A percentile compares a stretch with the other conserved stretches of the same genome.
These are phyloP conservation scores for Ophiothrix spiculata DNA, from an alignment of 35 echinoderm and acorn worm species.

Conservation along the genomic window DNA sequence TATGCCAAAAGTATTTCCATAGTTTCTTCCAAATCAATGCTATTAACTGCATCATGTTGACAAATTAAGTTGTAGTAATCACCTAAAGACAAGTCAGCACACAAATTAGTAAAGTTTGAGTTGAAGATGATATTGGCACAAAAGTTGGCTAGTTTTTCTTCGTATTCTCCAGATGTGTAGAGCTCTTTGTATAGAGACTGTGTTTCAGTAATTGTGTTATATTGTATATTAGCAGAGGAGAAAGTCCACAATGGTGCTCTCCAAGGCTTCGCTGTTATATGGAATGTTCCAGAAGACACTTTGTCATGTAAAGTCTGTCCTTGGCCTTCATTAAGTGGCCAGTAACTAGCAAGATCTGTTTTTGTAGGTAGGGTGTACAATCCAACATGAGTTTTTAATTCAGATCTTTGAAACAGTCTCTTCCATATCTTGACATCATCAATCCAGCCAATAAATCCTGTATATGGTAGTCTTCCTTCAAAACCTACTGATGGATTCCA, in stretches of 20 bases:
- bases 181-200: background rate
- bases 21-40: background rate
- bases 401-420: constrained; percentile 8
- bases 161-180: background rate
- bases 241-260: constrained; percentile 53
- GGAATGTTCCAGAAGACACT: constrained; percentile 28
- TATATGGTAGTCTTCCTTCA: constrained; percentile 32
- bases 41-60: constrained; percentile 43
- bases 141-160: constrained; percentile 4
- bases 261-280: constrained; percentile 46
- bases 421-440: constrained; percentile 91
- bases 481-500: constrained; percentile 53
- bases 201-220: background rate
- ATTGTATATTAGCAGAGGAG: constrained; percentile 50
- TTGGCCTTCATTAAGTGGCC: constrained; percentile 75
- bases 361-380: constrained; percentile 7
- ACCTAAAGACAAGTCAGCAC: constrained; percentile 7
- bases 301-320: constrained; percentile 55
- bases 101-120: constrained; percentile 22
- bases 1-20: constrained; percentile 81
- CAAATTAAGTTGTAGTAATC: constrained; percentile 64
- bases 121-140: constrained; percentile 26
- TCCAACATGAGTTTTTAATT: constrained; percentile 23
- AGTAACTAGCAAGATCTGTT: constrained; percentile 50
- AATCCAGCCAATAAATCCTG: constrained; percentile 75